Evolutionary conservation across 2,113 vertebrate genomes (phyloP).

Genomic region (Lasiurus borealis): DNA sequence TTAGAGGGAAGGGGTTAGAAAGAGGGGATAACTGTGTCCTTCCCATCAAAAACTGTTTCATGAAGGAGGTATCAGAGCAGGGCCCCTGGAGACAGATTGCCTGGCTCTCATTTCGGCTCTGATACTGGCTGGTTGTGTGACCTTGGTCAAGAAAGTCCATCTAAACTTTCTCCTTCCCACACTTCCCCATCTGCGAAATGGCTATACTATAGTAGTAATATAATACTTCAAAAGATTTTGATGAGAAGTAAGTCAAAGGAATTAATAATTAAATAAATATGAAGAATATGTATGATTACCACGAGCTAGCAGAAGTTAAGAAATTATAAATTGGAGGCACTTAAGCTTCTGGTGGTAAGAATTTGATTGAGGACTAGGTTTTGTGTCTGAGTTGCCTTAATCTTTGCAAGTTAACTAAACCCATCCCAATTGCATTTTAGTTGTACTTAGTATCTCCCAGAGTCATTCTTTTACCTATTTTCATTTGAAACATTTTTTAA

Average conservation of each 20-base stretch:
- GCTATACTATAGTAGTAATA: background rate
- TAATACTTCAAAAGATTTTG: background rate
- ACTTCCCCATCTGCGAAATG: background rate
- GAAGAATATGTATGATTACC: background rate
- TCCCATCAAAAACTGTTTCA: background rate
- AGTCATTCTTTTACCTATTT: background rate
- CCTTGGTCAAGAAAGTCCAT: background rate
- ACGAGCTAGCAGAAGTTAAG: background rate
- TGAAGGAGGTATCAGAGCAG: background rate
- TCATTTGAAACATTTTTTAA: conserved; percentile 11
- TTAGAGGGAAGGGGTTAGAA: background rate
- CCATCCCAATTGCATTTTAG: background rate
- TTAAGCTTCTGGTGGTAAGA: background rate
- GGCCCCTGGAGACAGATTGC: background rate
- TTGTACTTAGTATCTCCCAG: background rate
- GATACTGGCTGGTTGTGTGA: background rate
- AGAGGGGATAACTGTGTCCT: background rate
- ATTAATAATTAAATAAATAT: background rate
- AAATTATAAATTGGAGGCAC: background rate
- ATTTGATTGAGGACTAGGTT: background rate
- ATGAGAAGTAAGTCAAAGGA: conserved; percentile 10
- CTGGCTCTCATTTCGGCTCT: background rate
- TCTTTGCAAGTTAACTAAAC: conserved; percentile 36
- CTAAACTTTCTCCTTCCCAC: background rate
- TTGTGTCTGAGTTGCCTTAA: background rate